Evolutionary conservation across 2,888 invertebrate genomes (phyloP).

Genomic region (Tanytarsus gracilentus): DNA sequence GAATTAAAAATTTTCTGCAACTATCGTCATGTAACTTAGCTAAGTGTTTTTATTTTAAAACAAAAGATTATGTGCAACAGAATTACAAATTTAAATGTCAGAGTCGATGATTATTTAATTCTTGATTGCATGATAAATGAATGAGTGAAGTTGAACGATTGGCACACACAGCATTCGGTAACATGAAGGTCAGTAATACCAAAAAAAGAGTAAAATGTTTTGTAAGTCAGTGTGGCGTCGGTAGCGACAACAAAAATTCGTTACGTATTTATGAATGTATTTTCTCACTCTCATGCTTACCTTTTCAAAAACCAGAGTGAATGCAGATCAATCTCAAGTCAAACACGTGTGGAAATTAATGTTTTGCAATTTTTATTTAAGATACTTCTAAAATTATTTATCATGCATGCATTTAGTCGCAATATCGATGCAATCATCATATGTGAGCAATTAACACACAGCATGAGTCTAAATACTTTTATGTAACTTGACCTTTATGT

Average conservation of each 20-base stretch:
- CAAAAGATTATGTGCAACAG: neutral
- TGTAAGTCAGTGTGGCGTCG: conserved; percentile 1
- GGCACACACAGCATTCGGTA: conserved; percentile 27
- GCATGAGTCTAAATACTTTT: too few species aligned
- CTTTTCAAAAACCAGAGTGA: neutral
- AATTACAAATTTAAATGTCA: conserved; percentile 11
- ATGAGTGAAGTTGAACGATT: conserved; percentile 7
- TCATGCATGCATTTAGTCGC: too few species aligned
- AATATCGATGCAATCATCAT: too few species aligned
- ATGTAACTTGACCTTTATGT: too few species aligned
- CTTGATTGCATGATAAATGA: conserved; percentile 21
- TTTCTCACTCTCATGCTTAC: neutral
- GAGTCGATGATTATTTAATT: conserved; percentile 18
- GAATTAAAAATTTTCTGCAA: too few species aligned
- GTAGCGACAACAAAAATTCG: neutral
- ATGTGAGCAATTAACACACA: too few species aligned
- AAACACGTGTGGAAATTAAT: too few species aligned
- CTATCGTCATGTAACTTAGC: neutral
- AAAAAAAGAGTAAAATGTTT: too few species aligned
- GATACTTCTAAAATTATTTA: too few species aligned
- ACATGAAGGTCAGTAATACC: conserved; percentile 7
- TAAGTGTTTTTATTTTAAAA: neutral
- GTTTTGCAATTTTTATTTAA: too few species aligned
- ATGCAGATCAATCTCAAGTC: too few species aligned
- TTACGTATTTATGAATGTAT: neutral